phyloP scores from a whole-genome alignment of 2,888 invertebrate species.

The Andrena bucephala region DNA sequence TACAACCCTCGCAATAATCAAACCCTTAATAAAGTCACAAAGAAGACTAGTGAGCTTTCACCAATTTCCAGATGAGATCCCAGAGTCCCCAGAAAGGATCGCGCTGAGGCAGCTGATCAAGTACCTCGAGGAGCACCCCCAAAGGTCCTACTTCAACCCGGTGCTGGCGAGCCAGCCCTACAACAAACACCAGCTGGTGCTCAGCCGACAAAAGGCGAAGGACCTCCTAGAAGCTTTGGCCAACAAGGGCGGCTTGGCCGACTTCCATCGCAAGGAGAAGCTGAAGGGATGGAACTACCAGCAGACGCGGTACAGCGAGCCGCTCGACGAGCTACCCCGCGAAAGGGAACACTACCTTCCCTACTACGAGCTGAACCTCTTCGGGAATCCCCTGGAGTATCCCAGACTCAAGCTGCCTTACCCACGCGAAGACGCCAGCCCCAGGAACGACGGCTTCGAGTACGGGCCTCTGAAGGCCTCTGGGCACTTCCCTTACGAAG shows the following conservation, averaged over 20 bases:
- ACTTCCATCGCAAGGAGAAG: conserved; percentile 67
- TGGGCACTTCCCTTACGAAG: conserved; percentile 5
- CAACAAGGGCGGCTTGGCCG: conserved; percentile 65
- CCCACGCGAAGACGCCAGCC: not conserved
- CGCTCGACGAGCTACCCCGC: conserved; percentile 28
- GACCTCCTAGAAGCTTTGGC: conserved; percentile 65
- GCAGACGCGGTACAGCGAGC: conserved; percentile 50
- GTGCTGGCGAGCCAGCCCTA: conserved; percentile 52
- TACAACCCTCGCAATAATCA: too few species aligned
- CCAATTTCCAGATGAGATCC: conserved; percentile 73
- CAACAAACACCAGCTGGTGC: conserved; percentile 59
- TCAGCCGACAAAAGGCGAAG: conserved; percentile 67
- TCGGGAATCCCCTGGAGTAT: not conserved
- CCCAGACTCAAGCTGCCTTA: conserved; percentile 29
- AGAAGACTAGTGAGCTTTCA: not conserved
- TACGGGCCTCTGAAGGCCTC: conserved; percentile 8
- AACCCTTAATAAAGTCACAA: too few species aligned
- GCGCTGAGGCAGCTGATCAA: conserved; percentile 75
- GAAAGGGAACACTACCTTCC: conserved; percentile 20
- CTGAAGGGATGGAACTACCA: conserved; percentile 56
- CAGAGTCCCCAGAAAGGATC: conserved; percentile 72
- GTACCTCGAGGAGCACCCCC: conserved; percentile 66
- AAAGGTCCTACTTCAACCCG: conserved; percentile 39
- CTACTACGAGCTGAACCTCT: conserved; percentile 20
- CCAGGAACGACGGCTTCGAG: conserved; percentile 20